Conservation (phyloP, 1,140 invertebrate genomes). For the Bombus breviceps region DNA sequence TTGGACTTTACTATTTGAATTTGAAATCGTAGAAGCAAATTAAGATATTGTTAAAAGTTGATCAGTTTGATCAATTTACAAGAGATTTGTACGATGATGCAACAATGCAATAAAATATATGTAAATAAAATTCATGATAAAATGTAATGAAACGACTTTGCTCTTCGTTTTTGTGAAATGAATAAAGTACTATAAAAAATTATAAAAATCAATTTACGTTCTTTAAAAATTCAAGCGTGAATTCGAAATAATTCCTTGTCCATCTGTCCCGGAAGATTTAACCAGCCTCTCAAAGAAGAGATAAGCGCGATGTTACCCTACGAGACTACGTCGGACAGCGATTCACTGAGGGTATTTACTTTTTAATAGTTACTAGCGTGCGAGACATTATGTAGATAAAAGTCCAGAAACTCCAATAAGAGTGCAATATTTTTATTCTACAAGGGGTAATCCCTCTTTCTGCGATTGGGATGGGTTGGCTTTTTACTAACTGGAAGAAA, state of each 20-base stretch:
- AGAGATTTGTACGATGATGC: no score
- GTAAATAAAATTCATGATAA: not conserved
- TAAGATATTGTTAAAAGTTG: not conserved
- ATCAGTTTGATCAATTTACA: no score
- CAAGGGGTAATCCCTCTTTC: not conserved
- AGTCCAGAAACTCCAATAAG: not conserved
- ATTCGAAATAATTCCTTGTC: conserved; percentile 31
- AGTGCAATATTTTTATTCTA: not conserved
- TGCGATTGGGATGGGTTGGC: not conserved
- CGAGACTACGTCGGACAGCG: conserved; percentile 13
- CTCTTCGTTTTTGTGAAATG: not conserved
- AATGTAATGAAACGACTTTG: not conserved
- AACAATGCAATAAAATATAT: no score
- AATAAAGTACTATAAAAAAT: not conserved
- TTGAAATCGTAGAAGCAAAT: no score
- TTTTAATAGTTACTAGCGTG: not conserved
- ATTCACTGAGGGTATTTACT: not conserved
- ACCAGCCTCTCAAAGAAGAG: conserved; percentile 15
- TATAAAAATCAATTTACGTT: not conserved
- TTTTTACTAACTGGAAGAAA: not conserved
- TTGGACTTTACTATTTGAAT: no score
- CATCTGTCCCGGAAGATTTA: not conserved
- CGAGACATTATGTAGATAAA: conserved; percentile 10
- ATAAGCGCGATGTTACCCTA: conserved; percentile 11
- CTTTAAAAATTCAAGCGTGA: not conserved